A percentile compares a stretch with the other conserved stretches of the same genome.
Conservation (phyloP, 2,797 vertebrate genomes). For the Tapera naevia region DNA sequence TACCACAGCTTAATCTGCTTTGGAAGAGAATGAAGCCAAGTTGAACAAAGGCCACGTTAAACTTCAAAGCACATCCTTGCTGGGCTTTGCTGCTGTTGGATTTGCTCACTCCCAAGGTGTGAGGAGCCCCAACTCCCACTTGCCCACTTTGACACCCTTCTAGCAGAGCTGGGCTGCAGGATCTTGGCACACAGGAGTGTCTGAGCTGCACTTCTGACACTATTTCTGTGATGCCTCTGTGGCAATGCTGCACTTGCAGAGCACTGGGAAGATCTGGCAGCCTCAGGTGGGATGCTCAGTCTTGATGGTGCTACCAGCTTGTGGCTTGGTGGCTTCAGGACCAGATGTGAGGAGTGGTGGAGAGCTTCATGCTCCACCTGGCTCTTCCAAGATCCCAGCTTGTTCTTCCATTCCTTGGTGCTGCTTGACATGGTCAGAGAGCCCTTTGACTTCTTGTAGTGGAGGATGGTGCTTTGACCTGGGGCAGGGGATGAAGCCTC, state of each 20-base stretch:
- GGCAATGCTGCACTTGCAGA: not conserved
- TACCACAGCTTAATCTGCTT: not conserved
- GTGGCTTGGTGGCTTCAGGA: not conserved
- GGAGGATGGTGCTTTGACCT: not conserved
- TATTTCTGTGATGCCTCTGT: not conserved
- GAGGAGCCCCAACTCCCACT: not conserved
- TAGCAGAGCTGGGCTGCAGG: not conserved
- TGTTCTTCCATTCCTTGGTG: not conserved
- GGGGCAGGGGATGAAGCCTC: too few species aligned
- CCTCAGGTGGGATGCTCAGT: not conserved
- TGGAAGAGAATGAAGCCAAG: not conserved
- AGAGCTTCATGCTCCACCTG: not conserved
- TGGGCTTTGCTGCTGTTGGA: not conserved
- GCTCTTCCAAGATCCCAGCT: not conserved
- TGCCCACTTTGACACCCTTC: fast-evolving
- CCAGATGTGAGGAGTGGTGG: not conserved
- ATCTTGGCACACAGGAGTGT: not conserved
- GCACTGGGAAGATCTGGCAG: not conserved
- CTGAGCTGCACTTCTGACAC: not conserved
- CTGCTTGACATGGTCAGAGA: not conserved
- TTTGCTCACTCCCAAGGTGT: not conserved
- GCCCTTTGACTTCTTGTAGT: not conserved
- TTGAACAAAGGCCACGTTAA: not conserved
- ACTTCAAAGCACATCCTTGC: not conserved
- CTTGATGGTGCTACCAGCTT: not conserved